phyloP scores from a whole-genome alignment of 1,140 invertebrate genomes.

The Paraescarpia echinospica region DNA sequence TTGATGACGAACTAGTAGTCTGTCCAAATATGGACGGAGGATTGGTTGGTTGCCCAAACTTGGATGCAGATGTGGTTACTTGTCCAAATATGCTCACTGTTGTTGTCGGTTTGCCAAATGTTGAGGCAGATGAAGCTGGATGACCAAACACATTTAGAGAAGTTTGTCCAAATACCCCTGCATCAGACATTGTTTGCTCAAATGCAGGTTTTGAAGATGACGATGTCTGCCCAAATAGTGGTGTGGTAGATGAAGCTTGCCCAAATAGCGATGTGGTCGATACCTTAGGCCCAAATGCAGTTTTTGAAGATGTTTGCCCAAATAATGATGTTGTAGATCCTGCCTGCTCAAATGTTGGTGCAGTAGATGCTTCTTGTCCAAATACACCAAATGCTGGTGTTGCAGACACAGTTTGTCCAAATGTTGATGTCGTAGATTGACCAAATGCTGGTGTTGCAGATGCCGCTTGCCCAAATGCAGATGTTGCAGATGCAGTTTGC shows the following conservation, averaged over 20 bases:
- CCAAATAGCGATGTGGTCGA: background rate
- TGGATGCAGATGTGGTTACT: background rate
- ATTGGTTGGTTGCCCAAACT: background rate
- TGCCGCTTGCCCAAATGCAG: background rate
- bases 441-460: background rate
- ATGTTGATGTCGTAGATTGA: background rate
- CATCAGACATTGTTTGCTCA: background rate
- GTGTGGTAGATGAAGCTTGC: background rate
- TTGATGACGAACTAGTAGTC: background rate
- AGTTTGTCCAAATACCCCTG: background rate
- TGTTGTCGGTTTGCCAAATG: constrained; percentile 4
- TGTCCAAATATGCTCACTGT: background rate
- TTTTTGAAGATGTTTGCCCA: background rate
- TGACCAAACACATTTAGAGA: background rate
- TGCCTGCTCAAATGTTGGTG: constrained; percentile 18
- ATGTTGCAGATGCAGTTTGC: background rate
- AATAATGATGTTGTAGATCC: background rate
- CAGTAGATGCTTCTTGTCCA: background rate
- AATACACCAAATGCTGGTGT: background rate
- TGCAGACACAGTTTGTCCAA: background rate
- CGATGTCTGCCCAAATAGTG: background rate
- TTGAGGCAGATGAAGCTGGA: background rate
- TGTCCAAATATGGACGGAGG: background rate
- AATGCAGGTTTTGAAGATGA: background rate
- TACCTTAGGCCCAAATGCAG: background rate